These are phyloP conservation scores for Stictonetta naevosa DNA, from an alignment of 2,113 vertebrate genomes.

Conservation along the genomic window DNA sequence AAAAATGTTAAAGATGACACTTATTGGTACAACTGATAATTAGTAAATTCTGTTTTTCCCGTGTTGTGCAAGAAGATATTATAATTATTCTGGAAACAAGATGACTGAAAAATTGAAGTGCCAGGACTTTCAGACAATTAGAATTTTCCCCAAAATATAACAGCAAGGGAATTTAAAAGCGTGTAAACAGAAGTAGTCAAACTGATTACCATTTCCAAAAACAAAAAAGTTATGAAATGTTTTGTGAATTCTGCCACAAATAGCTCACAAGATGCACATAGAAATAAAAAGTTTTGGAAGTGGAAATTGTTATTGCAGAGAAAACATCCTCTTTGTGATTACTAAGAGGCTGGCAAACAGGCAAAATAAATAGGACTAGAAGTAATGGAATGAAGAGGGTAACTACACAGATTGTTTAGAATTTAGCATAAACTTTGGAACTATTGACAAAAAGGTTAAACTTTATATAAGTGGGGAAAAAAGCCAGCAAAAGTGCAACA, in stretches of 20 bases:
- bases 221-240: not conserved
- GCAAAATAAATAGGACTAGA: constrained; percentile 7
- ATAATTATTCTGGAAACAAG: not conserved
- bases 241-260: not conserved
- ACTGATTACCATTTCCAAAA: not conserved
- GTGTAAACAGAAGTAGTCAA: not conserved
- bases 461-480: not conserved
- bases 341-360: not conserved
- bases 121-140: not conserved
- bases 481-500: not conserved
- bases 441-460: not conserved
- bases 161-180: not conserved
- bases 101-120: not conserved
- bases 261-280: not conserved
- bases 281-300: constrained; percentile 5
- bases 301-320: not conserved
- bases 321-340: not conserved
- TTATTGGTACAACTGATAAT: not conserved
- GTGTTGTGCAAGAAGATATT: not conserved
- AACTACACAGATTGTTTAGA: not conserved
- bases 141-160: not conserved
- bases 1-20: not conserved
- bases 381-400: not conserved
- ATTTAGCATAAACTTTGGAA: not conserved
- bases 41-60: not conserved